Base-by-base conservation (phyloP, 2,888 invertebrate genomes). In the Patella ulyssiponensis region DNA sequence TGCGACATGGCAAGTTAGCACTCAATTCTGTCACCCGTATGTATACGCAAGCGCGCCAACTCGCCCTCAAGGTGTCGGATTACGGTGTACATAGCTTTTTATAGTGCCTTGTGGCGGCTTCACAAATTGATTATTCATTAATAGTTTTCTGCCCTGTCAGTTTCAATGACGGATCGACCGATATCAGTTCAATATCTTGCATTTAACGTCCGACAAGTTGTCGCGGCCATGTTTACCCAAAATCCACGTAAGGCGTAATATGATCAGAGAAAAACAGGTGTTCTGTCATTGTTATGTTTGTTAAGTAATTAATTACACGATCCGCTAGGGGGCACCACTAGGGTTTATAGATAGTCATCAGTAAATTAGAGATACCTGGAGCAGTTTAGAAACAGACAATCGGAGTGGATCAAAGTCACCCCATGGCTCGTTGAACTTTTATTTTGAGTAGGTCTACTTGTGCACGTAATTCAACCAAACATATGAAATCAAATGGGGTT, bases 151-250 rank as follows among this genome's bases (percentile, higher is more conserved):
- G 23, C 20, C 20, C 23, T 64, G 64, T 64, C 64, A 64, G 23
- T 64, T 64, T 64, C 64, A 23, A 23, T 64, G 64, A 64, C 64
- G 64, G 64, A 64, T 64, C 23, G 64, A 64, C 23, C 64, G 64
- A 23, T 64, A 64, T 64, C 64, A 64, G 11, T 14, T 23, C 64
- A 23, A 64, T 64, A 64, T 64, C 64, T 64, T 12, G 23, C 64
- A 23, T 64, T 64, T 23, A 64, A 23, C 64, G 64, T 64, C 64
- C 64, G 64, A 20, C 64, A 64, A 23, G 23, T 64, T 64, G 64
- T 64, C 64, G 64, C 64, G 64, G 64, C 64, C 64, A 64, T 64
- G 64, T 64, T 64, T 64, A 64, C 64, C 64, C 20, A 64, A 23
- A 64, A 64, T 64, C 14, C 64, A 64, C 64, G 64, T 9, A 44